Conservation (phyloP, 1,140 invertebrate genomes). For the Magallana angulata region DNA sequence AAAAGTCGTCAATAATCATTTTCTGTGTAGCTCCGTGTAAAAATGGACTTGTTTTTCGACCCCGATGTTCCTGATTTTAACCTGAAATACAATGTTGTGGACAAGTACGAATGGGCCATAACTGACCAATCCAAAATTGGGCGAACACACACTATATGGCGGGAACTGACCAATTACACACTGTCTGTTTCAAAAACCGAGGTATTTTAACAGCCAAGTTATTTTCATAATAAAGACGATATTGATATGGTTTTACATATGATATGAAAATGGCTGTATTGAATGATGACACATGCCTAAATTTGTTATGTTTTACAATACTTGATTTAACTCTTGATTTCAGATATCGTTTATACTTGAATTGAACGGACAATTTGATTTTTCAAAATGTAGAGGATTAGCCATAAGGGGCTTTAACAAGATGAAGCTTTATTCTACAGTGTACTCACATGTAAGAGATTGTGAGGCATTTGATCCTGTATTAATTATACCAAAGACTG, state of each 20-base stretch:
- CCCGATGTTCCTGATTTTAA: constrained; percentile 47
- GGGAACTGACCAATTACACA: not conserved
- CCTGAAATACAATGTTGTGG: constrained; percentile 18
- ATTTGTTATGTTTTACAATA: not conserved
- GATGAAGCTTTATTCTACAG: constrained; percentile 45
- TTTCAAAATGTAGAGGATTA: constrained; percentile 52
- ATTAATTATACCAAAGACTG: constrained; percentile 43
- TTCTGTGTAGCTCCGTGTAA: constrained; percentile 29
- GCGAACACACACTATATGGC: constrained; percentile 40
- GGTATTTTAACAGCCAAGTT: not conserved
- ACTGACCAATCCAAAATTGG: constrained; percentile 43
- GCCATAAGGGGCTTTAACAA: constrained; percentile 56
- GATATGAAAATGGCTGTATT: not conserved
- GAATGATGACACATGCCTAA: too few relatives aligned
- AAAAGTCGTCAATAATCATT: too few relatives aligned
- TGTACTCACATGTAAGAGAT: constrained; percentile 49
- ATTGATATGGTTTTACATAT: not conserved
- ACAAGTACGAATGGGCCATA: constrained; percentile 52
- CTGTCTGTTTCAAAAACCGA: not conserved
- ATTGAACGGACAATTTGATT: constrained; percentile 46
- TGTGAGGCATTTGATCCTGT: constrained; percentile 54
- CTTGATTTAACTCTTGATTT: not conserved
- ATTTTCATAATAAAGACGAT: not conserved
- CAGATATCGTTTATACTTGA: constrained; percentile 46
- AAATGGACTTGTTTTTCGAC: constrained; percentile 46